These are phyloP conservation scores for Parazoanthus atlanticus DNA, from an alignment of 92 coral and sea anemone species.

Conservation along the genomic window DNA sequence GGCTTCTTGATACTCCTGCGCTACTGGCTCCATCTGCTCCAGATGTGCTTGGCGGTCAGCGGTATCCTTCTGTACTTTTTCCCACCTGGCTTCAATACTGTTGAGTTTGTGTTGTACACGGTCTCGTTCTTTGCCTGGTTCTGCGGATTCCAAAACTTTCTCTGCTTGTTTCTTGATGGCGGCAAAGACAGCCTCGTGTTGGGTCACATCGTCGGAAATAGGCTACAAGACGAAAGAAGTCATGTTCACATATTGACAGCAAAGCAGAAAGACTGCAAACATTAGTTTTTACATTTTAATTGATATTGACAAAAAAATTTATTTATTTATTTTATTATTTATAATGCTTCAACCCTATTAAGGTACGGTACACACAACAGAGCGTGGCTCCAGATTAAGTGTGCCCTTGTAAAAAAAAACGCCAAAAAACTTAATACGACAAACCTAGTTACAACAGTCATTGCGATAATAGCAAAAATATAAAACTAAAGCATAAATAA, in stretches of 20 bases:
- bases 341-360: too few relatives aligned
- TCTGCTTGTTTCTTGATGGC: conserved; percentile 79
- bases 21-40: conserved; percentile 85
- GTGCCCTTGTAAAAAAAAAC: too few relatives aligned
- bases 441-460: too few relatives aligned
- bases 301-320: too few relatives aligned
- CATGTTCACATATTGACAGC: neutral
- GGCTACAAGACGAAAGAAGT: conserved; percentile 60
- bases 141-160: conserved; percentile 65
- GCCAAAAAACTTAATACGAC: too few relatives aligned
- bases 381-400: too few relatives aligned
- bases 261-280: neutral
- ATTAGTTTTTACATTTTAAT: too few relatives aligned
- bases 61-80: conserved; percentile 66
- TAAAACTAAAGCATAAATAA: too few relatives aligned
- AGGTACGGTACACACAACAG: too few relatives aligned
- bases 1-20: conserved; percentile 71
- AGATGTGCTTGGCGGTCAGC: conserved; percentile 76
- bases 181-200: conserved; percentile 81
- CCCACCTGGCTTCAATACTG: conserved; percentile 79
- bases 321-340: too few relatives aligned
- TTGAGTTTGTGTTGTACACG: conserved; percentile 76
- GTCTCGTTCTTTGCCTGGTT: conserved; percentile 86
- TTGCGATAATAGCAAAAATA: too few relatives aligned
- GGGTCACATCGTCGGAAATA: conserved; percentile 73